These are phyloP conservation scores for Volucella bombylans DNA, from an alignment of 2,888 invertebrate species.

Conservation along the genomic window DNA sequence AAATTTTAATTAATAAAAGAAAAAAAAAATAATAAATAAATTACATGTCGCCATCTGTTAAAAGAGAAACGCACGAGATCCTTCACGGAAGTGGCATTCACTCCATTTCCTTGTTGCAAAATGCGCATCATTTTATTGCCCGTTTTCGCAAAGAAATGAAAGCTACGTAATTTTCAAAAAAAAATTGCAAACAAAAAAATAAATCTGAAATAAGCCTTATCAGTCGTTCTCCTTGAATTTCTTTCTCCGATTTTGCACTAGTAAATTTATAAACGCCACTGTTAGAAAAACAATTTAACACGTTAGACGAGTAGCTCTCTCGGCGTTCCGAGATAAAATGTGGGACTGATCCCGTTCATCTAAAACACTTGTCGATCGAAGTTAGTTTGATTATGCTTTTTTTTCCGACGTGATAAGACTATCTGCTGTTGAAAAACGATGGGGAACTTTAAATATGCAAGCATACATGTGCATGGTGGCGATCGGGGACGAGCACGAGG, in stretches of 20 bases:
- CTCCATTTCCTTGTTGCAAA: slow-evolving; percentile 77
- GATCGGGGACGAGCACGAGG: slow-evolving; percentile 8
- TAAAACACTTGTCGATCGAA: slow-evolving; percentile 19
- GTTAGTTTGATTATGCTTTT: slow-evolving; percentile 25
- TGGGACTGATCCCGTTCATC: slow-evolving; percentile 34
- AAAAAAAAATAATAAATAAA: slow-evolving; percentile 75
- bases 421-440: slow-evolving; percentile 19
- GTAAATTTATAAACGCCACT: slow-evolving; percentile 47
- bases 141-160: slow-evolving; percentile 27
- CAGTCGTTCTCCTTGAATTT: slow-evolving; percentile 20
- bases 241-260: slow-evolving; percentile 36
- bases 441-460: neutral
- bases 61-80: slow-evolving; percentile 73
- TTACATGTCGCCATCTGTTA: slow-evolving; percentile 80
- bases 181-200: too few species aligned
- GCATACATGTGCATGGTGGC: slow-evolving; percentile 5
- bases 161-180: neutral
- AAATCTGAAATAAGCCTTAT: neutral
- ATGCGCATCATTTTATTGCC: slow-evolving; percentile 78
- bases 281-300: slow-evolving; percentile 15
- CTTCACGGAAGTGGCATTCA: slow-evolving; percentile 64
- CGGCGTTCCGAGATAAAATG: slow-evolving; percentile 70
- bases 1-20: slow-evolving; percentile 1
- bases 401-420: slow-evolving; percentile 65
- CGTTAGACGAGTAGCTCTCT: slow-evolving; percentile 46